Percentiles rank a stretch among this genome's conserved stretches.
Evolutionary conservation across 2,113 vertebrate species (phyloP).

Genomic region (Paraplagusia blochii): DNA sequence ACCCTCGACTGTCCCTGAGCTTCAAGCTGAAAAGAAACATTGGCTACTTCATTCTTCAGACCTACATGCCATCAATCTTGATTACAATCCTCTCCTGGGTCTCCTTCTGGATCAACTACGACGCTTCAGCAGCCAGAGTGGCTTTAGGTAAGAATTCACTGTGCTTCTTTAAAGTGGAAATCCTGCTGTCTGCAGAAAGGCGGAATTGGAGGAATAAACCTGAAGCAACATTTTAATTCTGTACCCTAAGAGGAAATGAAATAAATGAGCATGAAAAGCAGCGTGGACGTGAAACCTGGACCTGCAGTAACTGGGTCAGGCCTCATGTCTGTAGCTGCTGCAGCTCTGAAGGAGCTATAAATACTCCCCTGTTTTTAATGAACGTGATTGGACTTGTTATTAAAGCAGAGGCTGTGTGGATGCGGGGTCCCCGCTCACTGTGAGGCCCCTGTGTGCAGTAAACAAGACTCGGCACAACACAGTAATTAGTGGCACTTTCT

Average conservation of each 20-base stretch:
- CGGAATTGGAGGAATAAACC: constrained; percentile 3
- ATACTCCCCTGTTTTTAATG: constrained; percentile 28
- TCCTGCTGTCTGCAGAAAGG: neutral
- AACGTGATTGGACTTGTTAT: constrained; percentile 27
- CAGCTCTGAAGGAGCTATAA: constrained; percentile 25
- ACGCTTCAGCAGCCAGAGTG: constrained; percentile 93
- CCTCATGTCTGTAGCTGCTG: neutral
- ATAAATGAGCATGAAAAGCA: constrained; percentile 2
- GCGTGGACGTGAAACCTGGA: constrained; percentile 8
- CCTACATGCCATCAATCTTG: constrained; percentile 82
- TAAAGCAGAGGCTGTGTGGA: constrained; percentile 15
- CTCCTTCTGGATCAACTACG: constrained; percentile 85
- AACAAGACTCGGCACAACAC: constrained; percentile 14
- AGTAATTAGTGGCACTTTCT: neutral
- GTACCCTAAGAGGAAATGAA: neutral
- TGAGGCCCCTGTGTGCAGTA: constrained; percentile 22
- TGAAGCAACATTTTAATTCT: constrained; percentile 3
- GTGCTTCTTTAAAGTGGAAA: neutral
- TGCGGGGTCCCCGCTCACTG: constrained; percentile 13
- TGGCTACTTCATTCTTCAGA: constrained; percentile 96
- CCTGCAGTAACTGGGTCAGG: constrained; percentile 7
- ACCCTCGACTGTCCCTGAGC: constrained; percentile 92
- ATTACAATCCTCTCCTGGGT: constrained; percentile 78
- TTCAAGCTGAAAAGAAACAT: constrained; percentile 97
- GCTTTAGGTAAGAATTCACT: constrained; percentile 82